Evolutionary conservation across 1,140 invertebrate species (phyloP).

Genomic region (Nilaparvata lugens): DNA sequence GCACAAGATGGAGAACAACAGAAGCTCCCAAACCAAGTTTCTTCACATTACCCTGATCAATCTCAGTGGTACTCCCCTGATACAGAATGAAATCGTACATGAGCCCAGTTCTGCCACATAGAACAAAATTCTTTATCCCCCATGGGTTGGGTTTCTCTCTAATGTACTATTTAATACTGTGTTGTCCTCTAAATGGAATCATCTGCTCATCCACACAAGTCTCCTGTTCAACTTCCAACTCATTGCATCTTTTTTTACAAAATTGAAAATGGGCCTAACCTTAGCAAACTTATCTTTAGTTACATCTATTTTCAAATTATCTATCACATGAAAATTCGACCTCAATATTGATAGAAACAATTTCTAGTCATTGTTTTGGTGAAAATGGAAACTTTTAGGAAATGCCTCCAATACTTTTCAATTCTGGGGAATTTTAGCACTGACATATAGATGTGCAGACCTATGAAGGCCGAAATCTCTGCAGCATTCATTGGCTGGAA

Average conservation of each 20-base stretch:
- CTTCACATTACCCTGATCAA: conserved; percentile 17
- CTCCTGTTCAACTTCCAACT: conserved; percentile 21
- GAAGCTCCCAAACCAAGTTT: conserved; percentile 22
- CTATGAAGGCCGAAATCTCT: conserved; percentile 1
- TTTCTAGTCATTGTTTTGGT: conserved; percentile 12
- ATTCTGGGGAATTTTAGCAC: not conserved
- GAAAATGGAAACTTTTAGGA: not conserved
- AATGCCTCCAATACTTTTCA: not conserved
- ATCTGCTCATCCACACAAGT: no score
- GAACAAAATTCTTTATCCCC: no score
- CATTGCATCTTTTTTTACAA: conserved; percentile 23
- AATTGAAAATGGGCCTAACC: conserved; percentile 27
- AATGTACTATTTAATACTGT: no score
- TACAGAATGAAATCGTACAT: conserved; percentile 28
- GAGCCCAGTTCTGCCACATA: no score
- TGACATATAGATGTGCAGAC: not conserved
- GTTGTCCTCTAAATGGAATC: conserved; percentile 29
- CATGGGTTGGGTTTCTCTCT: no score
- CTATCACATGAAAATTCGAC: conserved; percentile 25
- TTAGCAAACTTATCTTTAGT: conserved; percentile 28
- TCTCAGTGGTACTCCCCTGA: conserved; percentile 27
- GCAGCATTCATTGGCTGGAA: not conserved
- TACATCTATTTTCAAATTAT: conserved; percentile 18
- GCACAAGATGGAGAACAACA: conserved; percentile 25
- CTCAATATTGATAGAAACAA: conserved; percentile 24